phyloP scores from a whole-genome alignment of 2,797 vertebrate genomes.

The Rhabdomys pumilio region DNA sequence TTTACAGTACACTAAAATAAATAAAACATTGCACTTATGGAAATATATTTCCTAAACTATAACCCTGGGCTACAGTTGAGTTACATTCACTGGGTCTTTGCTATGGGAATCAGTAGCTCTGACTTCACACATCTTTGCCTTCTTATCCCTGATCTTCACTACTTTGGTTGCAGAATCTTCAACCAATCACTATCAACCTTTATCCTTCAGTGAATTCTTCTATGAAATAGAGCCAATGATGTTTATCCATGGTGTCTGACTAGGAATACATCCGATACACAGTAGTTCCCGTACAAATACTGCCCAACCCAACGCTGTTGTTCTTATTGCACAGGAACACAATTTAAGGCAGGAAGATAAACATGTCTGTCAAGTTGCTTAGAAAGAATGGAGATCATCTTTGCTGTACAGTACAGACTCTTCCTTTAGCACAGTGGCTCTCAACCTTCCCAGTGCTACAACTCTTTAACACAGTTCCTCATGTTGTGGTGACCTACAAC shows the following conservation, averaged over 20 bases:
- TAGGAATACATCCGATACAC: background rate
- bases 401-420: background rate
- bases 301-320: background rate
- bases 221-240: background rate
- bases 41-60: background rate
- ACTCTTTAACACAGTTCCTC: background rate
- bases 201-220: background rate
- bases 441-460: background rate
- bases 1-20: background rate
- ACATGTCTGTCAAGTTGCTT: background rate
- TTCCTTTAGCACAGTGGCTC: background rate
- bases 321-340: background rate
- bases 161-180: background rate
- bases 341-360: background rate
- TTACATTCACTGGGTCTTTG: accelerated
- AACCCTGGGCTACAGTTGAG: too few relatives aligned
- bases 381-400: background rate
- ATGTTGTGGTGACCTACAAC: background rate
- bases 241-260: background rate
- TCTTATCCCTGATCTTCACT: background rate
- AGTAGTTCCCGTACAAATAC: background rate
- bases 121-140: background rate
- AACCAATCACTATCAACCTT: background rate
- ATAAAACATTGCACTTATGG: background rate
- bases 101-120: background rate